A percentile compares a stretch with the other conserved stretches of the same genome.
Evolutionary conservation across 2,888 invertebrate species (phyloP).

Genomic region (Phortica okadai): DNA sequence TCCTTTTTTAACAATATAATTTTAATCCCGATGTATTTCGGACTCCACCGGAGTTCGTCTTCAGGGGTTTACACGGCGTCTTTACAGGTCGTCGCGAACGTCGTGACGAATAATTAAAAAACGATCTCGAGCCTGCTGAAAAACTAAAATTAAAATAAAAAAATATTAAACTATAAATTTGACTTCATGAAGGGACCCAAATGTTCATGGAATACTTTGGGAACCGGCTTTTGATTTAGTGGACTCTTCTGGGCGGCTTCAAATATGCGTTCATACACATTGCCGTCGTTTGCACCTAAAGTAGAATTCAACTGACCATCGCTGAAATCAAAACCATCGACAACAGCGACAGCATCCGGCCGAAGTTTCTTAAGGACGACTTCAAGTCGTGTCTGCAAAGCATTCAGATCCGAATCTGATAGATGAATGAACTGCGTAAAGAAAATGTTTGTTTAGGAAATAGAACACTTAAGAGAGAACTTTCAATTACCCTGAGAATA

Average conservation of each 20-base stretch:
- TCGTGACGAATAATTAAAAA: too few relatives aligned
- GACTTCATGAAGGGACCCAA: conserved; percentile 83
- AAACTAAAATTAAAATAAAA: too few relatives aligned
- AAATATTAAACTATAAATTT: conserved; percentile 66
- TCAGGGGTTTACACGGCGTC: too few relatives aligned
- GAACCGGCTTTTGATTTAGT: conserved; percentile 88
- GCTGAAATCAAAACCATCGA: conserved; percentile 92
- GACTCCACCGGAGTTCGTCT: too few relatives aligned
- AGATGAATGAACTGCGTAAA: conserved; percentile 62
- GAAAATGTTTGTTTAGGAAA: not conserved
- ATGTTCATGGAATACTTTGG: conserved; percentile 80
- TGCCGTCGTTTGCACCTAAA: conserved; percentile 88
- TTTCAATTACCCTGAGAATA: conserved; percentile 82
- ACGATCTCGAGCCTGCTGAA: too few relatives aligned
- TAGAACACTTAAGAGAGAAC: conserved; percentile 51
- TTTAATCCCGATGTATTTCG: too few relatives aligned
- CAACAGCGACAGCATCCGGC: conserved; percentile 92
- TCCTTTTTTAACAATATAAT: too few relatives aligned
- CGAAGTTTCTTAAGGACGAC: conserved; percentile 84
- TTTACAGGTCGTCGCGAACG: too few relatives aligned
- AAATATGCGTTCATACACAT: conserved; percentile 88
- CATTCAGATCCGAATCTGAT: conserved; percentile 62
- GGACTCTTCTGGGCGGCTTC: conserved; percentile 88
- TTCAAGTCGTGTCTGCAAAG: conserved; percentile 84
- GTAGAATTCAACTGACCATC: conserved; percentile 87